Evolutionary conservation across 1,140 invertebrate genomes (phyloP).

Genomic region (Epicauta chinensis): DNA sequence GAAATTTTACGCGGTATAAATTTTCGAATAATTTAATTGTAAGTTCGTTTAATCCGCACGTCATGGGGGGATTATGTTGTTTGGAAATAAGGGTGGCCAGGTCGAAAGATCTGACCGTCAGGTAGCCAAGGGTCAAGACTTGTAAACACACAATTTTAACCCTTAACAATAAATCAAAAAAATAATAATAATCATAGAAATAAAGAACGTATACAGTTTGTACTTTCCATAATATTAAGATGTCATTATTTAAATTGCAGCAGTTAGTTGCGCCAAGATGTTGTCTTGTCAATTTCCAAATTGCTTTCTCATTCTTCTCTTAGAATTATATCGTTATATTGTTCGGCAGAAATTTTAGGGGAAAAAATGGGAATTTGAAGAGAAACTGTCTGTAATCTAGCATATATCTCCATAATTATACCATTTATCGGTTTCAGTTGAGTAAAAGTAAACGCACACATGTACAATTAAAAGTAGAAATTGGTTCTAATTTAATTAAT

Average conservation of each 20-base stretch:
- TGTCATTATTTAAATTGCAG: constrained; percentile 15
- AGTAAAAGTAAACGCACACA: too few species aligned
- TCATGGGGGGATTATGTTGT: constrained; percentile 3
- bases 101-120: background rate
- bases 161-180: too few species aligned
- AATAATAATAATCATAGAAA: background rate
- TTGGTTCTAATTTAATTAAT: too few species aligned
- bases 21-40: background rate
- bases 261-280: constrained; percentile 15
- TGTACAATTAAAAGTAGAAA: too few species aligned
- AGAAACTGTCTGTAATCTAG: too few species aligned
- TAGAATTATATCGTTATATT: constrained; percentile 3
- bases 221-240: constrained; percentile 12
- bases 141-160: too few species aligned
- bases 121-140: constrained; percentile 1
- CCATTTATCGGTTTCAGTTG: too few species aligned
- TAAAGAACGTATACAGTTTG: too few species aligned
- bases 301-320: constrained; percentile 4
- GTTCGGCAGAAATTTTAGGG: too few species aligned
- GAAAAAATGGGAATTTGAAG: too few species aligned
- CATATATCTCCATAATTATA: too few species aligned
- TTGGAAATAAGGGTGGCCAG: background rate
- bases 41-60: background rate
- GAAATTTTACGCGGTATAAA: constrained; percentile 13
- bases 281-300: constrained; percentile 14